Percentiles rank a stretch among this genome's conserved stretches.
phyloP scores from a whole-genome alignment of 1,140 invertebrate genomes.

The Drosophila pseudoobscura region DNA sequence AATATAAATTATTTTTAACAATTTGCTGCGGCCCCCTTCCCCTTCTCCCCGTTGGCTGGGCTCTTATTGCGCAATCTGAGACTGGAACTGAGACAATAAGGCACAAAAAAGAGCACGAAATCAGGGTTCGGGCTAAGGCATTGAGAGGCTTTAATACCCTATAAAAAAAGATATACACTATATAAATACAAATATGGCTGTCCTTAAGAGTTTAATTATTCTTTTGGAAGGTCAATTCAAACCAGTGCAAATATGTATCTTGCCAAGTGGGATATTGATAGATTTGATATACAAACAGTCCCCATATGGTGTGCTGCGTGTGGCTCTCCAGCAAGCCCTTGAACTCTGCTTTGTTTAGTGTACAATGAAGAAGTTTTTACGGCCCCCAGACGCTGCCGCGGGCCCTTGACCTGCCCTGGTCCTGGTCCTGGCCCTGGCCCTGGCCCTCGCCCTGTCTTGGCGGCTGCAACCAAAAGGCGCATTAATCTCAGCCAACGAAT shows the following conservation, averaged over 20 bases:
- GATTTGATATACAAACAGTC: too few relatives aligned
- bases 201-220: too few relatives aligned
- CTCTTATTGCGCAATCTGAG: constrained; percentile 45
- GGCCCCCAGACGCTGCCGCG: constrained; percentile 38
- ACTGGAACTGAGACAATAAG: constrained; percentile 48
- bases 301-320: too few relatives aligned
- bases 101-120: constrained; percentile 37
- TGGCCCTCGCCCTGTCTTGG: constrained; percentile 41
- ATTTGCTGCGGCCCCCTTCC: constrained; percentile 60
- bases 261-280: too few relatives aligned
- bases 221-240: too few relatives aligned
- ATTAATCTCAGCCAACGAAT: constrained; percentile 79
- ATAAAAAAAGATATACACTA: too few relatives aligned
- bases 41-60: constrained; percentile 16
- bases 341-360: constrained; percentile 32
- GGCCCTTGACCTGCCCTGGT: constrained; percentile 47
- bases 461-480: constrained; percentile 76
- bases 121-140: neutral
- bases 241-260: too few relatives aligned
- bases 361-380: constrained; percentile 36
- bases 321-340: constrained; percentile 4
- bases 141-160: constrained; percentile 2
- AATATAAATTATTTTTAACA: constrained; percentile 82
- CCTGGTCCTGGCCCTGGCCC: constrained; percentile 19
- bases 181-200: too few relatives aligned